Conservation (phyloP, 2,888 invertebrate species). For the Cheiracanthium punctorium region DNA sequence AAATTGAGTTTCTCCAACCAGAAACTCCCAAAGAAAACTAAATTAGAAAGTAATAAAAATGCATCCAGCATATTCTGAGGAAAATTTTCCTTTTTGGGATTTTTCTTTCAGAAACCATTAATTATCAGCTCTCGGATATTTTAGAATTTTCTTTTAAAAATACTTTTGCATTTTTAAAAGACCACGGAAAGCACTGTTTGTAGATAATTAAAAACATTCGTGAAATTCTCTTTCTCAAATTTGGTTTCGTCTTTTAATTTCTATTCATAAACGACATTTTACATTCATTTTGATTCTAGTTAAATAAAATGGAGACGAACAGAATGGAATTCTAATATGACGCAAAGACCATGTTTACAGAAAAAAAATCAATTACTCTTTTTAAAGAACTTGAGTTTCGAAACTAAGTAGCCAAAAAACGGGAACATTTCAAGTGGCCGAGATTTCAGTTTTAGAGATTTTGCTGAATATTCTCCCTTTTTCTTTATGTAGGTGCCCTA, state of each 20-base stretch:
- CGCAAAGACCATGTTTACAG: neutral
- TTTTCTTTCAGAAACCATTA: neutral
- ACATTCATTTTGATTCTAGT: neutral
- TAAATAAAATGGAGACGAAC: neutral
- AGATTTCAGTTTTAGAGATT: too few species aligned
- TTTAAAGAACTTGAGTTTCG: neutral
- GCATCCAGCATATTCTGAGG: neutral
- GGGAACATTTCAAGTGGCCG: too few species aligned
- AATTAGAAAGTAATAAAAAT: slow-evolving; percentile 3
- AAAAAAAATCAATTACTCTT: neutral
- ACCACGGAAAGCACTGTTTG: neutral
- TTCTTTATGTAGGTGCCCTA: too few species aligned
- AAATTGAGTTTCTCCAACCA: neutral
- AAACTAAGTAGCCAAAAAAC: neutral
- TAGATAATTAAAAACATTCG: neutral
- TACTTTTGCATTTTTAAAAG: neutral
- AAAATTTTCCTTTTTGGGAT: neutral
- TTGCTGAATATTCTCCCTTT: too few species aligned
- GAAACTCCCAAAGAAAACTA: neutral
- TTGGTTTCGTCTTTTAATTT: neutral
- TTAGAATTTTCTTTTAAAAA: neutral
- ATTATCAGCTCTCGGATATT: neutral
- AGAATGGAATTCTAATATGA: neutral
- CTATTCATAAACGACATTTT: neutral
- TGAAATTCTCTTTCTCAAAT: neutral